Conservation (phyloP, 2,113 vertebrate species). For the Labeo rohita region DNA sequence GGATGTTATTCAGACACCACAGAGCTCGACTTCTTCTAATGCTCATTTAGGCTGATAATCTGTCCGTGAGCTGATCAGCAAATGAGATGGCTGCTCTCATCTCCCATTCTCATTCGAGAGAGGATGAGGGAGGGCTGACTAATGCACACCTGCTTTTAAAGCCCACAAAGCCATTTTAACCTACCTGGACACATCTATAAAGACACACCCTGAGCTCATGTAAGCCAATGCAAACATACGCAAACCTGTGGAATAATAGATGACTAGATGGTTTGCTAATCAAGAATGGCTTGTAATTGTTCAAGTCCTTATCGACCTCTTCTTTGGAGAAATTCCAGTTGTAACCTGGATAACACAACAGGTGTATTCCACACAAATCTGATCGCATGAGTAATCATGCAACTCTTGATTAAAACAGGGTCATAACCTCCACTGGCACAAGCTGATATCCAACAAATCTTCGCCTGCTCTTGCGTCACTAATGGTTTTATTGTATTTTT, state of each 20-base stretch:
- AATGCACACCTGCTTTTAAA: slow-evolving; percentile 39
- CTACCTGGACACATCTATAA: slow-evolving; percentile 40
- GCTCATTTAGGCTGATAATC: slow-evolving; percentile 54
- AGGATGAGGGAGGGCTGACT: neutral
- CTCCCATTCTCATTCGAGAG: neutral
- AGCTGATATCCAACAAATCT: slow-evolving; percentile 6
- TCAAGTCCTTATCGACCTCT: neutral
- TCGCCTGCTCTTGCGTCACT: neutral
- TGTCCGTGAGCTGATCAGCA: slow-evolving; percentile 26
- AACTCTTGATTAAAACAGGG: neutral
- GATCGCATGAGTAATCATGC: neutral
- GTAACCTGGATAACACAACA: neutral
- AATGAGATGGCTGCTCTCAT: slow-evolving; percentile 23
- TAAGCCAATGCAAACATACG: slow-evolving; percentile 4
- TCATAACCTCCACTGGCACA: neutral
- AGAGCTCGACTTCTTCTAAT: slow-evolving; percentile 29
- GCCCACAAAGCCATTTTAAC: slow-evolving; percentile 26
- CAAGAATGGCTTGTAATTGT: neutral
- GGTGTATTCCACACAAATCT: slow-evolving; percentile 4
- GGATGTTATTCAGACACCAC: slow-evolving; percentile 21
- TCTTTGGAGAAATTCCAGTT: slow-evolving; percentile 7
- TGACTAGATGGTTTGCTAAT: neutral
- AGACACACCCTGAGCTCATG: slow-evolving; percentile 39
- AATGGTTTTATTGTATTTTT: slow-evolving; percentile 30
- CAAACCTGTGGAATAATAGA: neutral